Base-by-base conservation (phyloP, 2,113 vertebrate species). In the Vanacampus margaritifer region DNA sequence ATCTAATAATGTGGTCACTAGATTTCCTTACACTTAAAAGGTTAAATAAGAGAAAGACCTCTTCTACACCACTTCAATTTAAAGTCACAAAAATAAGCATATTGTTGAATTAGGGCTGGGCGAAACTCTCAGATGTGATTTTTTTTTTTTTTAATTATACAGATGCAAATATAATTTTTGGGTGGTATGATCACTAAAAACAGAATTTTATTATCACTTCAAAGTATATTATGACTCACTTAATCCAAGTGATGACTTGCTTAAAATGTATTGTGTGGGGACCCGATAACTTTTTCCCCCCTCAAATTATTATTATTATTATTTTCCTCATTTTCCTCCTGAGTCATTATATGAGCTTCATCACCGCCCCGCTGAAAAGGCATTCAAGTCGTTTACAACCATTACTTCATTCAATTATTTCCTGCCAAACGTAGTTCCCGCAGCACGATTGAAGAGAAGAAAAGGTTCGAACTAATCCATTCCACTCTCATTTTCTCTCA, bases 341-440 rank as follows among this genome's bases (percentile, higher is more conserved):
- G 21, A 60, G 35, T 60, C 58, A 39, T 37, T 61, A n/a, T 11
- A 59, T 41, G 21, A 26, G 39, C 39, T 43, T 43, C 37, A 80
- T 70, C 59, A 46, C 58, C 21, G 17, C 50, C 64, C 70, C 68
- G 56, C 71, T 74, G 59, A 35, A 57, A 41, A 64, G 46, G 58
- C 74, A 73, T 71, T 81, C 70, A 78, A 66, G 64, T 59, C 62
- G 59, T 84, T 81, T 71, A 73, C 74, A 86, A 78, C 69, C 69
- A 69, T 54, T 53, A 56, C 71, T 78, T 75, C 67, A 73, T 82
- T 64, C 26, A 21, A 74, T 72, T 73, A 77, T 79, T 80, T 73
- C 67, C 68, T 80, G 75, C 88, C 74, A 87, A 81, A 86, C 75
- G 78, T 79, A 41, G 67, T 41, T 73, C 73, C 71, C 84, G 71